Evolutionary conservation across 2,113 vertebrate genomes (phyloP), one percentile per base, ranked within the genome.

Genomic region (Polypterus senegalus): DNA sequence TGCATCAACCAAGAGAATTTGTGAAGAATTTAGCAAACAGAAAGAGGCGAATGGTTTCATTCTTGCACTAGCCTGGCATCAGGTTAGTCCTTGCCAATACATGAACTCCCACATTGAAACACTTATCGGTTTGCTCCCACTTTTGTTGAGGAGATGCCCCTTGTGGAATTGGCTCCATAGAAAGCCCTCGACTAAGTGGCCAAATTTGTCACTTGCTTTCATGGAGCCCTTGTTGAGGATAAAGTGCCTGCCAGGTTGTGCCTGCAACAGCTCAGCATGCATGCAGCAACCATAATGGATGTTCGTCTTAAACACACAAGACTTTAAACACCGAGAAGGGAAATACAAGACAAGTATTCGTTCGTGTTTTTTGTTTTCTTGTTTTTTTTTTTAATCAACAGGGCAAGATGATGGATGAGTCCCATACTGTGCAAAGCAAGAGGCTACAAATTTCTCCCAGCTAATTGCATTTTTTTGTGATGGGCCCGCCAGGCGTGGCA

Each of bases 391-490:
- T 64, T 69, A 61, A 66, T 57, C 27, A 65, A 52, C 56, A 44
- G 76, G 79, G 70, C 78, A 73, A 73, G 68, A 78, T 83, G 81
- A 88, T 84, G 74, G 75, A 84, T 81, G 81, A 77, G 76, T 68
- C 65, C 68, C 80, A 83, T 69, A 80, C 75, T 81, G 78, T 78
- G 84, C 73, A 66, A 58, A 71, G 74, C 76, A 76, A 74, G 72
- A 73, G 81, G 70, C 74, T 73, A 85, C 83, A 85, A 82, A 87
- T 87, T 81, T 83, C 71, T 71, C 72, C 65, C 68, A 71, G 73
- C 75, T 76, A 70, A 76, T 78, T 73, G 69, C 58, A 61, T 68
- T 61, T 64, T 66, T 63, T 60, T 61, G 72, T 67, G 63, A 77
- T 73, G 72, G 69, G 70, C 72, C 71, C 70, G 65, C 67, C 66